phyloP scores from a whole-genome alignment of 2,797 vertebrate species.

The Delichon dasypus region DNA sequence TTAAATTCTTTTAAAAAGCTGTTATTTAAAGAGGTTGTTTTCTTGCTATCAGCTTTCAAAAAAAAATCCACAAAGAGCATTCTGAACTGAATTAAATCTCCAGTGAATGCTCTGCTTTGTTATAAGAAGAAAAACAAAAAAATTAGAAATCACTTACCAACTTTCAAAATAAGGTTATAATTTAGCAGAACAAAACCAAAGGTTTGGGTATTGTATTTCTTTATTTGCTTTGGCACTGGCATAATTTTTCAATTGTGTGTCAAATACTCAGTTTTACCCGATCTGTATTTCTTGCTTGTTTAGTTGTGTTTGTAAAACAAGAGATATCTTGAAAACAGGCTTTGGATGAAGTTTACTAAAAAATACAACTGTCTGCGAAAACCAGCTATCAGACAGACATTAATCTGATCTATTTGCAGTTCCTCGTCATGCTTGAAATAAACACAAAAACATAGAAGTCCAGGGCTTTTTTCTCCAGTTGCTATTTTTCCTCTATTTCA shows the following conservation, averaged over 20 bases:
- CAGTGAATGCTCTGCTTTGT: not conserved
- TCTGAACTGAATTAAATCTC: not conserved
- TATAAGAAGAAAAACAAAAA: slow-evolving; percentile 34
- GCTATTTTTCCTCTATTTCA: not conserved
- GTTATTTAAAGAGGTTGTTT: not conserved
- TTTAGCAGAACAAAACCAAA: slow-evolving; percentile 33
- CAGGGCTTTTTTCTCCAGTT: not conserved
- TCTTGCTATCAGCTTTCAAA: not conserved
- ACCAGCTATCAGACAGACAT: not conserved
- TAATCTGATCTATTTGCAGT: not conserved
- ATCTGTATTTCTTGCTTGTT: slow-evolving; percentile 4
- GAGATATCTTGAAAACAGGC: not conserved
- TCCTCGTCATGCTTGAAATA: not conserved
- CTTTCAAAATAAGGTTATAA: slow-evolving; percentile 39
- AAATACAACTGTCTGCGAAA: not conserved
- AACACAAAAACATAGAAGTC: not conserved
- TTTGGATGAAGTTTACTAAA: not conserved
- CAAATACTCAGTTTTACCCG: not conserved
- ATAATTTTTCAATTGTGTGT: not conserved
- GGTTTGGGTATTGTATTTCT: slow-evolving; percentile 37
- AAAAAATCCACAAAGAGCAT: not conserved
- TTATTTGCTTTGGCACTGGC: slow-evolving; percentile 33
- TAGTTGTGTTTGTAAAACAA: not conserved
- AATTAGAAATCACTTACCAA: not conserved
- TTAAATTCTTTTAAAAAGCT: not conserved